Evolutionary conservation across 2,797 vertebrate genomes (phyloP), one percentile per base, ranked within the genome.

Genomic region (Neosilurus mollespiculum): DNA sequence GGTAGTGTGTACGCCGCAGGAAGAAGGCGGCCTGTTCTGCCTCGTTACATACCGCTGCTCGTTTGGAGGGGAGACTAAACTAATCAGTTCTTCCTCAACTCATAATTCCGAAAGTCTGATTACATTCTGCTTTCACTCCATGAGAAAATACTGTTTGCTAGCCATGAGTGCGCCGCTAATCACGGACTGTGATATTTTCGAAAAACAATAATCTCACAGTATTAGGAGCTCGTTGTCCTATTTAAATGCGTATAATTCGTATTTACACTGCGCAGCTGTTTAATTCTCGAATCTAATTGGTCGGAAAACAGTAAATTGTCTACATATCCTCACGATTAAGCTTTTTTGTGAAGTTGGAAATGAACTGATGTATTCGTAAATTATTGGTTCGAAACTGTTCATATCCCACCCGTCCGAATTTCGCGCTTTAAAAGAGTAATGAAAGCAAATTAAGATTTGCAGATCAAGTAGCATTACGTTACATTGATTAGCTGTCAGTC

Each of bases 91-190:
- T 22, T 58, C 12, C 20, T 30, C 26, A 79, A 79, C 24, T 20
- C 59, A 26, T 65, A 59, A 65, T 62, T 78, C 34, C 9, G 22
- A 49, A 62, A 43, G 20, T 61, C 22, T 78, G 75, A 78, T 62
- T 78, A 49, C 58, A 16, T 49, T 43, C 12, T 37, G 56, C 15
- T 76, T 37, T 26, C n/a, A n/a, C 18, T 76, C 6, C 56, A 22
- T 59, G 51, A 9, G 11, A 15, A 62, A 49, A 24, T 49, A 49
- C 34, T 3, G 30, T 59, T 34, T 37, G 26, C 30, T 59, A 58
- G 53, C 58, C n/a, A 58, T 0, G 34, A 14, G 75, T 24, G 58
- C 9, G 34, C 43, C 22, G 54, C 56, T 76, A 61, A 77, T 43
- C 22, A 16, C 8, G 54, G 34, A 20, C 26, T 5, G 22, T 58